Percentiles rank a stretch among this genome's conserved stretches.
These are phyloP conservation scores for Hirtodrosophila duncani DNA, from an alignment of 2,888 invertebrate species.

Conservation along the genomic window DNA sequence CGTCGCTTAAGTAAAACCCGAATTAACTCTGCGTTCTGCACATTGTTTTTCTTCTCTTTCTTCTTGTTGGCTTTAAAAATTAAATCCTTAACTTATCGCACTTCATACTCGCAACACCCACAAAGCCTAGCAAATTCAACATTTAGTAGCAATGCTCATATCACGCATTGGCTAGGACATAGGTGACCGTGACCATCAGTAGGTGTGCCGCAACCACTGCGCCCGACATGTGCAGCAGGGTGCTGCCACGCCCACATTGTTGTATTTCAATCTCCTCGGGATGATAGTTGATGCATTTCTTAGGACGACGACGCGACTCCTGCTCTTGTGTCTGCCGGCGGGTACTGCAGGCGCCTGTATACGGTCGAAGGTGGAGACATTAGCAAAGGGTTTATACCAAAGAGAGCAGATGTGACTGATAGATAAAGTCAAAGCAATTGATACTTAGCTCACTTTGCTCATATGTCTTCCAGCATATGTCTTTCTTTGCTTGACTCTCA, in stretches of 20 bases:
- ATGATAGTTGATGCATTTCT: conserved; percentile 92
- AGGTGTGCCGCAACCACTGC: conserved; percentile 72
- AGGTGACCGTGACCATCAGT: conserved; percentile 73
- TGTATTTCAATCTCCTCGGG: conserved; percentile 84
- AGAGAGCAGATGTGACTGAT: too few species aligned
- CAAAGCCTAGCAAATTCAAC: too few species aligned
- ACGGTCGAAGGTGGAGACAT: too few species aligned
- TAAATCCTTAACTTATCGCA: background rate
- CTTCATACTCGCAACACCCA: too few species aligned
- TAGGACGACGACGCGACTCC: conserved; percentile 85
- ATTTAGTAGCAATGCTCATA: conserved; percentile 71
- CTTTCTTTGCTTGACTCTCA: too few species aligned
- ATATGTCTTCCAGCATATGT: accelerated
- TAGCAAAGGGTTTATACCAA: background rate
- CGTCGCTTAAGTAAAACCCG: too few species aligned
- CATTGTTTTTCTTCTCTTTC: background rate
- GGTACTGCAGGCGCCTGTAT: conserved; percentile 78
- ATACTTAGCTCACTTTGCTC: too few species aligned
- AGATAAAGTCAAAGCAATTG: too few species aligned
- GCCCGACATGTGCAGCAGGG: conserved; percentile 63
- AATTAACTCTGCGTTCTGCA: background rate
- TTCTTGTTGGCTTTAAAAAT: conserved; percentile 1
- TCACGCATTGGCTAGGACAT: conserved; percentile 76
- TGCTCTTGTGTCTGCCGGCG: conserved; percentile 83
- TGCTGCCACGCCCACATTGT: conserved; percentile 77